These are phyloP conservation scores for Drosophila flavopinicola DNA, from an alignment of 2,888 invertebrate species.

Conservation along the genomic window DNA sequence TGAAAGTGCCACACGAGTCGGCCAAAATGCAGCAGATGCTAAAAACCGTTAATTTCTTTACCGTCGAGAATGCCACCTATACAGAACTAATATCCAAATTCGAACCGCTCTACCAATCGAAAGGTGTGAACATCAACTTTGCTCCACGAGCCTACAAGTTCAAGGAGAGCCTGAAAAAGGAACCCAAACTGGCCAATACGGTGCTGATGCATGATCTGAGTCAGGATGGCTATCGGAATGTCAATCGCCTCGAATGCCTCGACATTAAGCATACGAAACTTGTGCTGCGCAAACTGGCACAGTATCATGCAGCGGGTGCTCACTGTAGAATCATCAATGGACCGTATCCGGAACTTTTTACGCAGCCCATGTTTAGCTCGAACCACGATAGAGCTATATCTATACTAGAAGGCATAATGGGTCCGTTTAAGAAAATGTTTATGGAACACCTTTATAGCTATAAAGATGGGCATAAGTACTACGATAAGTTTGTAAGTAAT, in stretches of 20 bases:
- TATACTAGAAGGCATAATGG: slow-evolving; percentile 52
- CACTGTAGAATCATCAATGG: slow-evolving; percentile 62
- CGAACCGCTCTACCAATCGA: slow-evolving; percentile 62
- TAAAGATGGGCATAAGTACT: slow-evolving; percentile 54
- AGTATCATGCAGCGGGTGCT: slow-evolving; percentile 83
- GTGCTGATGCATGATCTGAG: slow-evolving; percentile 79
- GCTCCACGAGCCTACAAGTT: slow-evolving; percentile 60
- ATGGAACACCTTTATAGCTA: slow-evolving; percentile 45
- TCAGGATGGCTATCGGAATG: slow-evolving; percentile 70
- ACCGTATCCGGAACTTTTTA: slow-evolving; percentile 50
- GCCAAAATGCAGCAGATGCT: slow-evolving; percentile 67
- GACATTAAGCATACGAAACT: slow-evolving; percentile 75
- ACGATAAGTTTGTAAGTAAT: slow-evolving; percentile 66
- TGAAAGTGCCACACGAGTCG: slow-evolving; percentile 75
- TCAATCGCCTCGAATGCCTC: slow-evolving; percentile 78
- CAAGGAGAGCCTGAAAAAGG: slow-evolving; percentile 45
- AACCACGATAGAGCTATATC: slow-evolving; percentile 32
- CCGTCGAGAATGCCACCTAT: slow-evolving; percentile 64
- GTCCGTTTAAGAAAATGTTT: slow-evolving; percentile 39
- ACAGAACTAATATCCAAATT: slow-evolving; percentile 66
- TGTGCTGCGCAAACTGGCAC: slow-evolving; percentile 77
- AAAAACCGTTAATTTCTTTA: slow-evolving; percentile 66
- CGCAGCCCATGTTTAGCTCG: slow-evolving; percentile 45
- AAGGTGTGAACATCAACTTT: slow-evolving; percentile 51
- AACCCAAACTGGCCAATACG: slow-evolving; percentile 57